Percentiles rank a stretch among this genome's conserved stretches.
phyloP scores from a whole-genome alignment of 1,140 invertebrate genomes.

The Drosophila arawakana region DNA sequence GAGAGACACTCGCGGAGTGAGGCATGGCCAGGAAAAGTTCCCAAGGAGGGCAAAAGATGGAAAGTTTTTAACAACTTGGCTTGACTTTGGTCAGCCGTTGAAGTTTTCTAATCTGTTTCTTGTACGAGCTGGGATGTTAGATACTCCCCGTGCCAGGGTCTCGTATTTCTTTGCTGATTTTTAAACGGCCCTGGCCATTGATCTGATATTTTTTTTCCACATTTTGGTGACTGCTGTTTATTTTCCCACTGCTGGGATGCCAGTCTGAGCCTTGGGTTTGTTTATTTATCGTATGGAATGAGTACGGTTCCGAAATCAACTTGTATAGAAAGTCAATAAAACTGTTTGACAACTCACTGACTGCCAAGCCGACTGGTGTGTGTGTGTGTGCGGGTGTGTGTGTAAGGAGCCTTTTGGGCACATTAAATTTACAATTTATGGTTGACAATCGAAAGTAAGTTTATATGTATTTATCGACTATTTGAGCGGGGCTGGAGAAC shows the following conservation, averaged over 20 bases:
- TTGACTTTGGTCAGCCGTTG: slow-evolving; percentile 39
- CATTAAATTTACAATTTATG: slow-evolving; percentile 74
- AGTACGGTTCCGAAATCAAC: slow-evolving; percentile 29
- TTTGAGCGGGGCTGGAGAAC: neutral
- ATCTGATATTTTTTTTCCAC: slow-evolving; percentile 29
- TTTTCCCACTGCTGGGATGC: slow-evolving; percentile 56
- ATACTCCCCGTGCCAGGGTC: neutral
- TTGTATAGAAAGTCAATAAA: slow-evolving; percentile 73
- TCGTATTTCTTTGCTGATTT: slow-evolving; percentile 50
- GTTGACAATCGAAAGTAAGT: slow-evolving; percentile 47
- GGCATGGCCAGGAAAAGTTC: neutral
- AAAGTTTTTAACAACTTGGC: slow-evolving; percentile 59
- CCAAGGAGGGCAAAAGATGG: neutral
- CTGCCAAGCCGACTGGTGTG: slow-evolving; percentile 29
- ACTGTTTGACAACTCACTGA: slow-evolving; percentile 68
- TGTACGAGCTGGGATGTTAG: neutral
- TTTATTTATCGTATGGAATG: slow-evolving; percentile 37
- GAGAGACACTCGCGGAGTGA: slow-evolving; percentile 28
- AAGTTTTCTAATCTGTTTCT: slow-evolving; percentile 68
- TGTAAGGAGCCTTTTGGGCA: slow-evolving; percentile 36
- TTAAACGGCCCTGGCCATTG: slow-evolving; percentile 46
- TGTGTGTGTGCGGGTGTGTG: slow-evolving; percentile 13
- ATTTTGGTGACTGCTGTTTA: slow-evolving; percentile 32
- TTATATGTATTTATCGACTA: slow-evolving; percentile 33
- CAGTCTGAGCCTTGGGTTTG: slow-evolving; percentile 34